Percentiles rank a stretch among this genome's conserved stretches.
Evolutionary conservation across 2,888 invertebrate species (phyloP).

Genomic region (Andrena hattorfiana): DNA sequence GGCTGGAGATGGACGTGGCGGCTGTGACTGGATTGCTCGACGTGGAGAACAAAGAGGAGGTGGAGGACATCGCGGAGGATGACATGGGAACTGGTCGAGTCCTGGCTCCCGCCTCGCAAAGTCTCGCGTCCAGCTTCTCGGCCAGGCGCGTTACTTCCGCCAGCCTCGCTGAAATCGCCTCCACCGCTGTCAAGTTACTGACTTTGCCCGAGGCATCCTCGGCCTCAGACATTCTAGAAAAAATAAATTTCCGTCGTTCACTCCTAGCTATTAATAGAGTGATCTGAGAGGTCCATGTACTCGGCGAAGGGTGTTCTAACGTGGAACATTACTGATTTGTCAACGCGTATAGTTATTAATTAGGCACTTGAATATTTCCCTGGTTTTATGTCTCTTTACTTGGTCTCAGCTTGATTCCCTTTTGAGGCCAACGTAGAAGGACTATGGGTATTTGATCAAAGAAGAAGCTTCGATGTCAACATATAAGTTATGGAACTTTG

Average conservation of each 20-base stretch:
- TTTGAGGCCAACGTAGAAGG: neutral
- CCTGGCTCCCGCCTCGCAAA: slow-evolving; percentile 82
- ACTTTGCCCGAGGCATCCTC: slow-evolving; percentile 72
- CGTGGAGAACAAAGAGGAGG: slow-evolving; percentile 61
- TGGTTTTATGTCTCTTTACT: neutral
- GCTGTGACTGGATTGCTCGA: slow-evolving; percentile 50
- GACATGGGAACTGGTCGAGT: slow-evolving; percentile 74
- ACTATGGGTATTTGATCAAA: too few relatives aligned
- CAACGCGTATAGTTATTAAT: neutral
- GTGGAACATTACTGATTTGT: neutral
- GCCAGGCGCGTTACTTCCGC: slow-evolving; percentile 89
- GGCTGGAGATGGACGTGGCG: slow-evolving; percentile 23
- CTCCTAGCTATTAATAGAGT: slow-evolving; percentile 49
- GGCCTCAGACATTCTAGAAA: slow-evolving; percentile 79
- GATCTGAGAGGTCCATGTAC: slow-evolving; percentile 1
- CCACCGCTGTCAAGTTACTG: slow-evolving; percentile 88
- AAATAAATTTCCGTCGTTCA: slow-evolving; percentile 59
- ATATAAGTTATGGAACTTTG: too few relatives aligned
- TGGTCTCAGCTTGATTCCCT: neutral
- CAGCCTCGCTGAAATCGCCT: slow-evolving; percentile 89
- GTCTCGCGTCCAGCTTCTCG: slow-evolving; percentile 88
- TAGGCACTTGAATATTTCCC: neutral
- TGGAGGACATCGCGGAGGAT: slow-evolving; percentile 64
- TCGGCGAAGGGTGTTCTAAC: neutral
- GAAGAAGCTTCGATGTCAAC: too few relatives aligned